A percentile compares a stretch with the other conserved stretches of the same genome.
phyloP scores from a whole-genome alignment of 2,888 invertebrate species.

The Exocentrus adspersus region DNA sequence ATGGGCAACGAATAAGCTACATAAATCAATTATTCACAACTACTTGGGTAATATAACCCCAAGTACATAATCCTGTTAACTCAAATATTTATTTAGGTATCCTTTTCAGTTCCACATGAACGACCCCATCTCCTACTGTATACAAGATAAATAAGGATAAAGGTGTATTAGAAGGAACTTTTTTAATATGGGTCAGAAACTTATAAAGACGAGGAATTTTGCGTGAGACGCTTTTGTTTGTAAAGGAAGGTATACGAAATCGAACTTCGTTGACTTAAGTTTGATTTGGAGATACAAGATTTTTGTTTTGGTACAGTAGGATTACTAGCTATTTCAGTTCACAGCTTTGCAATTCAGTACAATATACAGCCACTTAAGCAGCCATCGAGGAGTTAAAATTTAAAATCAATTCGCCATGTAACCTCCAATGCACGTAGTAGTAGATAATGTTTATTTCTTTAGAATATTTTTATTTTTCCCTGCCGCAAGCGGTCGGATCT shows the following conservation, averaged over 20 bases:
- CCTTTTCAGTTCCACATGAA: neutral
- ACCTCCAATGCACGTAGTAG: too few species aligned
- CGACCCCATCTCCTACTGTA: neutral
- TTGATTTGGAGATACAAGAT: neutral
- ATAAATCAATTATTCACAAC: too few species aligned
- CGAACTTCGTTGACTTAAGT: neutral
- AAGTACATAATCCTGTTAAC: neutral
- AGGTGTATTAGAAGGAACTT: conserved; percentile 10
- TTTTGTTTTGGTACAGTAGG: neutral
- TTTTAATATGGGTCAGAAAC: conserved; percentile 16
- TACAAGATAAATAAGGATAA: conserved; percentile 10
- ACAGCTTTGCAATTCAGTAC: too few species aligned
- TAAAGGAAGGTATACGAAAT: neutral
- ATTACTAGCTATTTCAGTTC: too few species aligned
- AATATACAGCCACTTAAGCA: too few species aligned
- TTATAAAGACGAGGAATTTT: conserved; percentile 4
- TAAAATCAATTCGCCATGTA: too few species aligned
- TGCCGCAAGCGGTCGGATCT: neutral
- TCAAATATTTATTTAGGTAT: neutral
- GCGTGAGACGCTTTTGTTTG: neutral
- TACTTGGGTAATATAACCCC: neutral
- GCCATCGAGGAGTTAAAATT: too few species aligned
- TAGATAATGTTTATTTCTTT: too few species aligned
- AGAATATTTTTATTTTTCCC: neutral
- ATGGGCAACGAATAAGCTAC: too few species aligned